These are phyloP conservation scores for Malacoraja senta DNA, from an alignment of 2,797 vertebrate genomes.

Conservation along the genomic window DNA sequence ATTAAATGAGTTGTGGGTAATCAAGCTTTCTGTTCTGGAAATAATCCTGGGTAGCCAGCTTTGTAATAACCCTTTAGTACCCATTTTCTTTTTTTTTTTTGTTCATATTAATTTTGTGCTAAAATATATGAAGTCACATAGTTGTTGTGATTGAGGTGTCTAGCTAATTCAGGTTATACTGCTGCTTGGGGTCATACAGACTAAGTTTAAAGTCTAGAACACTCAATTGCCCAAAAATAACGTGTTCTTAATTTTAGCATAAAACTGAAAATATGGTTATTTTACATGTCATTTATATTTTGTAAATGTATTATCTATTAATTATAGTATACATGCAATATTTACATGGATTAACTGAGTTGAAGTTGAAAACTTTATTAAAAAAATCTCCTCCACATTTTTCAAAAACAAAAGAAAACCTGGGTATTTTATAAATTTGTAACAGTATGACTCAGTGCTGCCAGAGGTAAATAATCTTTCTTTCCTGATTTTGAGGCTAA, in stretches of 20 bases:
- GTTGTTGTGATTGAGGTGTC: too few relatives aligned
- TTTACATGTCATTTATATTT: background rate
- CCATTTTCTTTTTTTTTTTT: background rate
- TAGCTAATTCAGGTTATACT: background rate
- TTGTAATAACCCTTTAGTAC: background rate
- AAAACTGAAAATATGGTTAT: background rate
- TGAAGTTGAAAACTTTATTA: background rate
- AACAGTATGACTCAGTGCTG: background rate
- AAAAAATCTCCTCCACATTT: background rate
- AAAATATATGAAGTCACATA: background rate
- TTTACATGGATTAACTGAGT: background rate
- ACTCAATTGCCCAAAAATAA: background rate
- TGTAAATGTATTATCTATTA: background rate
- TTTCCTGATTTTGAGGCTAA: too few relatives aligned
- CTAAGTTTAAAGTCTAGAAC: background rate
- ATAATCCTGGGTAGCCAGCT: background rate
- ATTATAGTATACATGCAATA: background rate
- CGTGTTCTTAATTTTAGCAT: background rate
- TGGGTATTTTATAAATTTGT: background rate
- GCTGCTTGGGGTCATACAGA: background rate
- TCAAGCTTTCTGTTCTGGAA: slow-evolving; percentile 3
- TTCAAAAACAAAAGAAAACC: background rate
- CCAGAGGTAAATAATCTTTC: too few relatives aligned
- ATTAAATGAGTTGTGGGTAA: background rate
- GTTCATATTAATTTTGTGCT: background rate